Conservation (phyloP, 35 echinoderm and acorn worm species). For the Apostichopus japonicus region DNA sequence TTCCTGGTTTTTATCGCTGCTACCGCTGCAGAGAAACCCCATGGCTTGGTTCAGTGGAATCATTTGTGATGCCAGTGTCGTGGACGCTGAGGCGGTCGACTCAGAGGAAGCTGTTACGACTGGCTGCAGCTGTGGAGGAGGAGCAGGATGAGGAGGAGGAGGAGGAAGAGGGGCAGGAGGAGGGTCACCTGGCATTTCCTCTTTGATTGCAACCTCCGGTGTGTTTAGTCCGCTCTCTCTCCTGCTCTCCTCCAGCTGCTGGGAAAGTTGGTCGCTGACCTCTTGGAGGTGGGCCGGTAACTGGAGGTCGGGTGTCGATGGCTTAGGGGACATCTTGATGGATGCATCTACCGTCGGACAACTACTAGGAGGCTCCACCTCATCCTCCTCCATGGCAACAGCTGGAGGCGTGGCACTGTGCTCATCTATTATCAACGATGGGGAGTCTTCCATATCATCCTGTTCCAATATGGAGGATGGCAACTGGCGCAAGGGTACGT, state of each 20-base stretch:
- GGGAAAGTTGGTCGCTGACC: conserved; percentile 87
- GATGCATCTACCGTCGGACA: conserved; percentile 20
- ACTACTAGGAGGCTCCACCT: conserved; percentile 27
- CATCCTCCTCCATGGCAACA: background rate
- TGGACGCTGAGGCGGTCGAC: background rate
- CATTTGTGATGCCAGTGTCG: background rate
- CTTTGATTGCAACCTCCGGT: conserved; percentile 62
- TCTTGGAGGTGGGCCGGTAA: conserved; percentile 80
- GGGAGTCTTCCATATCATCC: conserved; percentile 55
- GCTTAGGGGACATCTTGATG: conserved; percentile 11
- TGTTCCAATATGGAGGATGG: conserved; percentile 58
- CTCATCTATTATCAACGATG: conserved; percentile 76
- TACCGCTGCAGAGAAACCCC: conserved; percentile 27
- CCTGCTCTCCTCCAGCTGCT: conserved; percentile 83
- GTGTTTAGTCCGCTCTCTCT: conserved; percentile 43
- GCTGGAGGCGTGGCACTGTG: conserved; percentile 32
- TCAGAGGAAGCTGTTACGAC: background rate
- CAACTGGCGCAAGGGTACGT: conserved; percentile 33
- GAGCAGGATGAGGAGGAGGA: background rate
- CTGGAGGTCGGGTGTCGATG: conserved; percentile 56
- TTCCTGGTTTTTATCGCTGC: conserved; percentile 39
- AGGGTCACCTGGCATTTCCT: conserved; percentile 54
- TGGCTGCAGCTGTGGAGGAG: background rate
- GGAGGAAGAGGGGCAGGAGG: background rate
- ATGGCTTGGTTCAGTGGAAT: conserved; percentile 41